Evolutionary conservation across 1,140 invertebrate genomes (phyloP), one percentile per base, ranked within the genome.

Genomic region (Acromyrmex heyeri): DNA sequence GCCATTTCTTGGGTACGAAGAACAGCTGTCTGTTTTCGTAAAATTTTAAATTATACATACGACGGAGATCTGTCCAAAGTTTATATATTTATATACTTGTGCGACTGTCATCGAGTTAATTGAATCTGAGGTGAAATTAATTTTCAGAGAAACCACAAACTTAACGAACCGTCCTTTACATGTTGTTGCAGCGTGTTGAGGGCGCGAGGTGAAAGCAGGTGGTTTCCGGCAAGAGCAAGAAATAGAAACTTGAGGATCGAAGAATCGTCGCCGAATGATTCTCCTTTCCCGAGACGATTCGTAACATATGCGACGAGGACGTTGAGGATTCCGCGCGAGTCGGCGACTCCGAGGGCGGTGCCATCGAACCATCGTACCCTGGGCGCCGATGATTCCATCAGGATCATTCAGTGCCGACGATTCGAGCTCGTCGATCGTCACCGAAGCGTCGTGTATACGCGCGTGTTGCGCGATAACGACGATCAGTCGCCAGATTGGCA

Each of bases 311-410:
- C 38, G 16, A 16, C 70, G 81, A 50, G 24, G n/a, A 64, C 81
- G 59, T 50, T 65, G 69, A 76, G 59, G 21, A 55, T 48, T 30
- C 30, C 21, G 21, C 64, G 53, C 44, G 81, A 73, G 48, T 53
- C 72, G 64, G 61, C 30, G 62, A 64, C n/a, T 59, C 48, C 30
- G 27, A 69, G 64, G 85, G 30, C 53, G 76, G 62, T 55, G 61
- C 1, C 1, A 3, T 64, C 24, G 50, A 53, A n/a, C 18, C 34
- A 34, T 65, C 59, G 72, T 24, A 88, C 6, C n/a, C 50, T 8
- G 61, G 50, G 30, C 27, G 89, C 90, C 83, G 90, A 91, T 91
- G 90, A 87, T 86, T 91, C 70, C 88, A 48, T 61, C 61, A 82
- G 70, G 72, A 72, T 62, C 27, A 27, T 61, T 65, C 82, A 34